Percentiles rank a stretch among this genome's conserved stretches.
These are phyloP conservation scores for Mimachlamys varia DNA, from an alignment of 2,888 invertebrate species.

Conservation along the genomic window DNA sequence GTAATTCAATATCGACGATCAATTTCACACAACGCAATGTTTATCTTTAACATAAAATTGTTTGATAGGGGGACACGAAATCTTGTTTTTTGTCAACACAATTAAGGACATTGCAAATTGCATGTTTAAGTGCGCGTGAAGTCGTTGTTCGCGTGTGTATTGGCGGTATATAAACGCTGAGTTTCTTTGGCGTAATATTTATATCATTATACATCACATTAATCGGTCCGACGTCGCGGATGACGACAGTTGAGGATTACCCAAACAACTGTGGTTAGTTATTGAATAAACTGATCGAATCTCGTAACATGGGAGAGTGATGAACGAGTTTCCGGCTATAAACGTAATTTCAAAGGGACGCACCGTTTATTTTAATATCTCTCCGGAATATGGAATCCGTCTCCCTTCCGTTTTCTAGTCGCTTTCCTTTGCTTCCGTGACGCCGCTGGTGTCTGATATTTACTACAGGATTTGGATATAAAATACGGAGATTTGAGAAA, in stretches of 20 bases:
- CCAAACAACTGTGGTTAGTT: neutral
- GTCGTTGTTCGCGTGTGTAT: neutral
- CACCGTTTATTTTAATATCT: conserved; percentile 6
- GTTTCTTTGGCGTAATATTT: neutral
- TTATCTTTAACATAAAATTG: neutral
- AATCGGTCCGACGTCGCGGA: neutral
- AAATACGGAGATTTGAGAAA: neutral
- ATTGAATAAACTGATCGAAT: neutral
- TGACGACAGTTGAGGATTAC: neutral
- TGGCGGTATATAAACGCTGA: neutral
- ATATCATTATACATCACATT: neutral
- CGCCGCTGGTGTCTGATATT: neutral
- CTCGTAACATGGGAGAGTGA: neutral
- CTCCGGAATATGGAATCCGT: conserved; percentile 8
- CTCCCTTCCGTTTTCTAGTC: conserved; percentile 8
- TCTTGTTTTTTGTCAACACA: neutral
- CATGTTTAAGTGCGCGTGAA: neutral
- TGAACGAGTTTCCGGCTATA: conserved; percentile 14
- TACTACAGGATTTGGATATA: neutral
- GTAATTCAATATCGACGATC: neutral
- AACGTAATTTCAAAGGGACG: conserved; percentile 31
- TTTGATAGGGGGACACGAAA: neutral
- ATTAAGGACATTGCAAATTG: neutral
- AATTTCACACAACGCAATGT: neutral
- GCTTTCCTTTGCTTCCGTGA: neutral